Base-by-base conservation (phyloP, 2,113 vertebrate species). In the Argyrosomus japonicus region DNA sequence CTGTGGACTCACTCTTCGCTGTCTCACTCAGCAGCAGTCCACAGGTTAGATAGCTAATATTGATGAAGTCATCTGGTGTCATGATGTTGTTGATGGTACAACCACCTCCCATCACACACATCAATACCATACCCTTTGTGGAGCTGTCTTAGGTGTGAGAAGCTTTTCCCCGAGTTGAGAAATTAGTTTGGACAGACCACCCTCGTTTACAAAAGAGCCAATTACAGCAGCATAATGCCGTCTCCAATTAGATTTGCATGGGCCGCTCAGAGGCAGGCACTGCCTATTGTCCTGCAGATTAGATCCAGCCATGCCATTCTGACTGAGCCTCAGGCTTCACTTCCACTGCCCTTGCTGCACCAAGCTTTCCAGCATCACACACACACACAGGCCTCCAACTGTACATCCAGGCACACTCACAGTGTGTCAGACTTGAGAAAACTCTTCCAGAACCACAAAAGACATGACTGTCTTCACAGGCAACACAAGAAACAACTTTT, bases 211-310 rank as follows among this genome's bases (percentile, higher is more conserved):
- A 86, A 90, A 84, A 74, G 81, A 86, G 87, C 84, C 91, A 91
- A 89, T 93, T 91, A 91, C 71, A 78, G 81, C 57, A 67, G 51
- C 79, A 88, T 87, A 87, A 92, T 88, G 81, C 77, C 63, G 75
- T 85, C 89, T 88, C 90, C 84, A 91, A 87, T 93, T 93, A 85
- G 83, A 88, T 86, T 92, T 86, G 74, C 87, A 81, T 70, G 83
- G 85, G 65, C 64, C 57, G 18, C 75, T 75, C 60, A 1, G 80
- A 82, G 82, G 70, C 63, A 47, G 86, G 21, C 53, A 2, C 60
- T 45, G 80, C 53, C 72, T 73, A 76, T 93, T 92, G 87, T 91
- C 68, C 70, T 60, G 36, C 79, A 82, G 79, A 93, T 91, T 91
- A 90, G 88, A 87, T n/a, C 25, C 68, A 64, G 61, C 64, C 40